Evolutionary conservation across 2,888 invertebrate genomes (phyloP), one percentile per base, ranked within the genome.

Genomic region (Busseola fusca): DNA sequence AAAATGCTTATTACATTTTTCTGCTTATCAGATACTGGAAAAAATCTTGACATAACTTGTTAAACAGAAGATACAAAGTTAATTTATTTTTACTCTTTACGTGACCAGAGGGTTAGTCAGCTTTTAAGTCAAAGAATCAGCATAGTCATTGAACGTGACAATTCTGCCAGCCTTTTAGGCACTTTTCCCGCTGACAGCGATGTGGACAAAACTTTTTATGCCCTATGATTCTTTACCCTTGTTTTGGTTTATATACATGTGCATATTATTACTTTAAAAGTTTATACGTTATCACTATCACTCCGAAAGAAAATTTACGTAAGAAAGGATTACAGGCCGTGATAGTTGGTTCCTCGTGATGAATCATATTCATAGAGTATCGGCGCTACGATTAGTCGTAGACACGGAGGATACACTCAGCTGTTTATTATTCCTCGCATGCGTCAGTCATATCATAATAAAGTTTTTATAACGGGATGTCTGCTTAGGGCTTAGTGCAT

Each of bases 341-440:
- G 69, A 74, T 74, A 74, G 69, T 65, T 30, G 14, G 42, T 42
- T 6, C 57, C 40, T 64, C 4, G 12, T 62, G 25, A 65, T 79
- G 69, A 77, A 16, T 77, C 79, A 79, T 48, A 52, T 59, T 58
- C 37, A 76, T 30, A 64, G 30, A 58, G n/a, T 59, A 58, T 48
- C 18, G 45, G 27, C 3, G 10, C 10, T 27, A 58, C 71, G 18
- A 74, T 70, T 52, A 63, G 18, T 64, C n/a, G 25, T 68, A 78
- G 60, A 64, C 59, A 78, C 10, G 25, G 25, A 52, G 78, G 68
- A 68, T 64, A 54, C 62, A 48, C 48, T 18, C 30, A 45, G 40
- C 57, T 45, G 18, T 54, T 79, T 65, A 63, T 25, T 58, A 77
- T 79, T 74, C 74, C 18, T 42, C 6, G 21, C 54, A 54, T 56